Evolutionary conservation across 2,888 invertebrate genomes (phyloP).

Genomic region (Terebella lapidaria): DNA sequence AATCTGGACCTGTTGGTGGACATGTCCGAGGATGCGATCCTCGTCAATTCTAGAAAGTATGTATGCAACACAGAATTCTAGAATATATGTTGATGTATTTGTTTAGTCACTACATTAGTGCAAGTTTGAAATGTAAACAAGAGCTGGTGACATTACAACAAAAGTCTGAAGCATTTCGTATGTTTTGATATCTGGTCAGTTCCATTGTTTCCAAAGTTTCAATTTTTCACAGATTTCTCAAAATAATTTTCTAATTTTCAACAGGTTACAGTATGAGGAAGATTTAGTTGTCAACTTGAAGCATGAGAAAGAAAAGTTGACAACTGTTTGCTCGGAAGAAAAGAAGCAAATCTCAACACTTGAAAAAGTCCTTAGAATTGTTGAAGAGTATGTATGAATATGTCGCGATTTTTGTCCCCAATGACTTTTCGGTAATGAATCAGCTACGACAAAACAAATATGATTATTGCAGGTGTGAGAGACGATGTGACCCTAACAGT

Average conservation of each 20-base stretch:
- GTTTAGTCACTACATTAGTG: not conserved
- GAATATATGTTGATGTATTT: not conserved
- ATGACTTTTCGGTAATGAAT: no score
- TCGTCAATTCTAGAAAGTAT: constrained; percentile 57
- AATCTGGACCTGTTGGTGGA: constrained; percentile 88
- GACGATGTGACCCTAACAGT: no score
- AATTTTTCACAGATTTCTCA: no score
- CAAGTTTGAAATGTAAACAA: no score
- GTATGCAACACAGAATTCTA: constrained; percentile 13
- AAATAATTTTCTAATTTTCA: no score
- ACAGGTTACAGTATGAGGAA: constrained; percentile 66
- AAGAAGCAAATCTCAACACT: constrained; percentile 69
- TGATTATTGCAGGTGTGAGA: not conserved
- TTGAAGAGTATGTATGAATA: constrained; percentile 56
- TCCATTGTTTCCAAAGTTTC: no score
- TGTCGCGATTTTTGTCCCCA: no score
- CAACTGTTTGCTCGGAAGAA: constrained; percentile 67
- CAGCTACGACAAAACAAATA: not conserved
- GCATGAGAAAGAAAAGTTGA: constrained; percentile 71
- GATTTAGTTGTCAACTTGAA: constrained; percentile 75
- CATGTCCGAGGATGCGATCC: constrained; percentile 91
- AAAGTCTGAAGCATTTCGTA: no score
- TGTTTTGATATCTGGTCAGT: no score
- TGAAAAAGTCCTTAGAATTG: constrained; percentile 64
- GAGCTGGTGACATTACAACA: no score